Base-by-base conservation (phyloP, 2,888 invertebrate genomes). In the Papilio demoleus region DNA sequence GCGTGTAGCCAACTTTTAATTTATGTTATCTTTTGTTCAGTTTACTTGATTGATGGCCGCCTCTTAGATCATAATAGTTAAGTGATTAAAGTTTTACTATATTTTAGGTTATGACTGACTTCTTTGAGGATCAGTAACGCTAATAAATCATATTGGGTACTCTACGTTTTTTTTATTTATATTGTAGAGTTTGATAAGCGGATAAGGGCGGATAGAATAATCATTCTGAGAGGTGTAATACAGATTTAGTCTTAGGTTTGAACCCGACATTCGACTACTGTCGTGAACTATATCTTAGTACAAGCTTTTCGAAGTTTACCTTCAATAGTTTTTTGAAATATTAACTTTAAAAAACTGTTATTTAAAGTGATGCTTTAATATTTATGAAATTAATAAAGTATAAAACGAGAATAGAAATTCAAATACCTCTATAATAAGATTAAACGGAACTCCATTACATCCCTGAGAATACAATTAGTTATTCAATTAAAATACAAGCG, bases 1-100 rank as follows among this genome's bases (percentile, higher is more conserved):
- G 27, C 53, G 27, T 27, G 27, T 27, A 6, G 53, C n/a, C 14
- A 27, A 53, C 53, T 53, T 45, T 45, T 45, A 45, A 45, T 45
- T 45, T 45, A 45, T 45, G 19, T 45, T 45, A 45, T 45, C 42
- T 45, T 45, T 14, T 45, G 19, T 45, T 45, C 42, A 2, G 42
- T 45, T 45, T 2, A 19, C 19, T 45, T 45, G 42, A 45, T 45
- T 45, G 42, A 45, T 45, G 17, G 2, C 17, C 42, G 19, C 9
- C 42, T 8, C 42, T 19, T 9, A 40, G 40, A n/a, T 45, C 17
- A n/a, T 9, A 19, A 45, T 45, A 45, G 19, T 45, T 45, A 9
- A 45, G 42, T 45, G 42, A 1, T 45, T 45, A 45, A 19, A 45
- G 19, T 19, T 45, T 45, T 45, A 45, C 8, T 42, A 17, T 42